These are phyloP conservation scores for Octodonta nipae DNA, from an alignment of 2,888 invertebrate genomes.

Conservation along the genomic window DNA sequence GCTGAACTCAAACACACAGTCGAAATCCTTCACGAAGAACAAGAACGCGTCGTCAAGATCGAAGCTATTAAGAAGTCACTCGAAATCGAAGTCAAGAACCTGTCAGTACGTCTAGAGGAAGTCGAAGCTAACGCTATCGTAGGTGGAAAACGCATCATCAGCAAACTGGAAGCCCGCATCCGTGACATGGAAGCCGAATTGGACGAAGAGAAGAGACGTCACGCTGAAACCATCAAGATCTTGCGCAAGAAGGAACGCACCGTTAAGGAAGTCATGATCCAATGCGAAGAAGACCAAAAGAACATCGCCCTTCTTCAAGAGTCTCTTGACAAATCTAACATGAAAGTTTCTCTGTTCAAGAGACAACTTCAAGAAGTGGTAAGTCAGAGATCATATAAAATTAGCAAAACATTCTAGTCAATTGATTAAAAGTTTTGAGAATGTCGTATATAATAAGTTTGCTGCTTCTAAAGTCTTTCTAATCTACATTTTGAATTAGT, in stretches of 20 bases:
- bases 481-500: too few relatives aligned
- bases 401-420: too few relatives aligned
- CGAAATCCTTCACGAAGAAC: slow-evolving; percentile 87
- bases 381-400: too few relatives aligned
- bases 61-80: slow-evolving; percentile 95
- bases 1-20: slow-evolving; percentile 88
- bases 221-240: slow-evolving; percentile 93
- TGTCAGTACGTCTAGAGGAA: slow-evolving; percentile 85
- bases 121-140: slow-evolving; percentile 95
- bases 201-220: slow-evolving; percentile 93
- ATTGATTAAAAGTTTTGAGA: too few relatives aligned
- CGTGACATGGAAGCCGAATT: slow-evolving; percentile 88
- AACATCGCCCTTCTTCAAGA: slow-evolving; percentile 86
- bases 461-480: too few relatives aligned
- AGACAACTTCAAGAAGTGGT: slow-evolving; percentile 89
- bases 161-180: slow-evolving; percentile 90
- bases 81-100: slow-evolving; percentile 93
- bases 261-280: slow-evolving; percentile 89
- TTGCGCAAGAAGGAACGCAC: slow-evolving; percentile 95
- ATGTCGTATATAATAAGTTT: too few relatives aligned
- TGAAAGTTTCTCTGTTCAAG: slow-evolving; percentile 88
- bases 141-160: slow-evolving; percentile 91
- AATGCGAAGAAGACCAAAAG: slow-evolving; percentile 94
- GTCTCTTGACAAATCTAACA: slow-evolving; percentile 69
- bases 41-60: slow-evolving; percentile 91